A percentile compares a stretch with the other conserved stretches of the same genome.
phyloP scores from a whole-genome alignment of 2,888 invertebrate genomes.

The Syritta pipiens region DNA sequence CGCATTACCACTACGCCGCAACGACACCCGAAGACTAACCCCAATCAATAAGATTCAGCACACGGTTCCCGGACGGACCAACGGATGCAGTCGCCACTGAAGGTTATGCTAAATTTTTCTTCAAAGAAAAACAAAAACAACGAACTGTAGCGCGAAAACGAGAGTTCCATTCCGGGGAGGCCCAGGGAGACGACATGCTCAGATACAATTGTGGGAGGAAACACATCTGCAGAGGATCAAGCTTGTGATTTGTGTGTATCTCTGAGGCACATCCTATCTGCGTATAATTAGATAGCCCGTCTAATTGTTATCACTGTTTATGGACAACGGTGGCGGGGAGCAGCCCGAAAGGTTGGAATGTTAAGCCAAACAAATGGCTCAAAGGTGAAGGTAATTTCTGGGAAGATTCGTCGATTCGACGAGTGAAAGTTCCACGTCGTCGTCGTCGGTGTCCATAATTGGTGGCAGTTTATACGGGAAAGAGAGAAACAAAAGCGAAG shows the following conservation, averaged over 20 bases:
- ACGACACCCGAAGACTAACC: slow-evolving; percentile 44
- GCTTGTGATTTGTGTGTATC: slow-evolving; percentile 52
- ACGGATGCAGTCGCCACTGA: slow-evolving; percentile 44
- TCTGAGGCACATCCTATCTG: slow-evolving; percentile 41
- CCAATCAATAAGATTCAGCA: slow-evolving; percentile 65
- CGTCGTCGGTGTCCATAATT: slow-evolving; percentile 28
- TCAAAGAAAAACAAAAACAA: neutral
- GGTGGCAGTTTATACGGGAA: slow-evolving; percentile 4
- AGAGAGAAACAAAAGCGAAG: slow-evolving; percentile 29
- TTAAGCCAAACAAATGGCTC: slow-evolving; percentile 68
- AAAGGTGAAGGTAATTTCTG: slow-evolving; percentile 69
- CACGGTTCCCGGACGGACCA: slow-evolving; percentile 29
- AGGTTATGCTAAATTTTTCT: slow-evolving; percentile 29
- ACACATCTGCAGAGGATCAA: slow-evolving; percentile 19
- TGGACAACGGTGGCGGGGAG: slow-evolving; percentile 60
- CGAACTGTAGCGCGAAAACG: slow-evolving; percentile 39
- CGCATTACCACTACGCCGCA: neutral
- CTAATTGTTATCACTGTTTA: slow-evolving; percentile 68
- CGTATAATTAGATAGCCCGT: slow-evolving; percentile 60
- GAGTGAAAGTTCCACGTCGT: slow-evolving; percentile 59
- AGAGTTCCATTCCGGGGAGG: slow-evolving; percentile 54
- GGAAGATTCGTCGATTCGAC: slow-evolving; percentile 58
- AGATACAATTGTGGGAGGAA: slow-evolving; percentile 51
- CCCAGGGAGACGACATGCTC: slow-evolving; percentile 2
- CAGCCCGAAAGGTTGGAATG: slow-evolving; percentile 66